Base-by-base conservation (phyloP, 2,888 invertebrate genomes). In the Pterostichus madidus region DNA sequence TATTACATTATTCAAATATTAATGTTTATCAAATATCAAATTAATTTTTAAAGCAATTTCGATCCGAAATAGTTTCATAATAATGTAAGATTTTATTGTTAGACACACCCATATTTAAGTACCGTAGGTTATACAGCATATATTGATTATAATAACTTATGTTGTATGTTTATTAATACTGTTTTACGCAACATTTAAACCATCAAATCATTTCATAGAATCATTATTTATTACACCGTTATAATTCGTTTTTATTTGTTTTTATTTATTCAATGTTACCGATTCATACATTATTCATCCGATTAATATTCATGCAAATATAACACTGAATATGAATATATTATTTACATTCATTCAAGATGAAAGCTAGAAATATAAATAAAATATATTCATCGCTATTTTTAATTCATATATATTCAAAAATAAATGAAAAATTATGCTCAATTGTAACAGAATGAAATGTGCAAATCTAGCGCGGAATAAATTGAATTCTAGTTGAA, bases 61-160 rank as follows among this genome's bases (percentile, higher is more conserved):
- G 3, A 24, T 2, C 3, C 1, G 3, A 2, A 24, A 24, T 24
- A 2, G 3, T 24, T 24, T 24, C 24, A 24, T 24, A 24, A n/a
- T 49, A 11, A 11, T n/a, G 5, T n/a, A 49, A n/a, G n/a, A 24
- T 10, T 49, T 49, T 49, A 49, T n/a, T 6, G 49, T 49, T n/a
- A 35, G 64, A 64, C 64, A 64, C 64, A 35, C 64, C 64, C 64
- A 64, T 32, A 64, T 39, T 64, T 35, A 32, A n/a, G 64, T 64
- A 64, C 64, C 8, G 31, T 11, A 56, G 24, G 24, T 24, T 24
- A 24, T 56, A 59, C 24, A 24, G 24, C 3, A 64, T 13, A 64
- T 64, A 64, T 64, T 64, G 64, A 64, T 64, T 64, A 64, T 64
- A 64, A 35, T 64, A 64, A 64, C 64, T 59, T 11, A 17, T 56